These are phyloP conservation scores for Pristionchus entomophagus DNA, from an alignment of 2,888 invertebrate species.

Conservation along the genomic window DNA sequence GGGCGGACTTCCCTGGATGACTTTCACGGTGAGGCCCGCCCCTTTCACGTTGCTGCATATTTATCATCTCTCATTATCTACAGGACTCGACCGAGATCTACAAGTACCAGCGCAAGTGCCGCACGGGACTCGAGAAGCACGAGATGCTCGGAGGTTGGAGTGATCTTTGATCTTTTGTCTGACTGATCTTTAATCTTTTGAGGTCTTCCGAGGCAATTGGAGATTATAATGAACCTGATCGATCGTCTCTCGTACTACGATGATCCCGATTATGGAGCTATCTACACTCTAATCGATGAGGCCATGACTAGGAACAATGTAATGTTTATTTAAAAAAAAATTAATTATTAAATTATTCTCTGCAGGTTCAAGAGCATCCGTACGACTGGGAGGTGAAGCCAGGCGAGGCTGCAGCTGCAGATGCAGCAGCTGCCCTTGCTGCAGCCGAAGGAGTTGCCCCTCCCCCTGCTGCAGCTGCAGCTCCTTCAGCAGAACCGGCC, in stretches of 20 bases:
- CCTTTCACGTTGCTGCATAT: neutral
- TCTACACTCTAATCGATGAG: constrained; percentile 49
- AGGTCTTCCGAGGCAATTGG: constrained; percentile 50
- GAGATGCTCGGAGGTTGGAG: constrained; percentile 46
- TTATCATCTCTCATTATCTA: neutral
- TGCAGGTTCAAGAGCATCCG: constrained; percentile 20
- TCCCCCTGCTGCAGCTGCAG: neutral
- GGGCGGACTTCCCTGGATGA: constrained; percentile 51
- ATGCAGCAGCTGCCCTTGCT: neutral
- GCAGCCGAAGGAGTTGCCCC: neutral
- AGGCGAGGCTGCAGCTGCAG: neutral
- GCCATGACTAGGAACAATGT: constrained; percentile 34
- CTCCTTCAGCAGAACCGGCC: constrained; percentile 24
- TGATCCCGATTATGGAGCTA: constrained; percentile 47
- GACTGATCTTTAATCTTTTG: constrained; percentile 11
- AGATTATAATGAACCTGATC: constrained; percentile 47
- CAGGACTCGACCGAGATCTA: constrained; percentile 49
- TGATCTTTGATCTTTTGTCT: constrained; percentile 30
- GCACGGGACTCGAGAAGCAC: constrained; percentile 47
- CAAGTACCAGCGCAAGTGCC: constrained; percentile 39
- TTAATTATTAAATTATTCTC: neutral
- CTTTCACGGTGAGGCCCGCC: neutral
- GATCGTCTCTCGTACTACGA: constrained; percentile 51
- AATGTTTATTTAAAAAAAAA: neutral
- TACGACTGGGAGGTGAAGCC: constrained; percentile 46